Conservation (phyloP, 30 jellyfish, hydroid and myxozoan species). For the Aurelia sp. region DNA sequence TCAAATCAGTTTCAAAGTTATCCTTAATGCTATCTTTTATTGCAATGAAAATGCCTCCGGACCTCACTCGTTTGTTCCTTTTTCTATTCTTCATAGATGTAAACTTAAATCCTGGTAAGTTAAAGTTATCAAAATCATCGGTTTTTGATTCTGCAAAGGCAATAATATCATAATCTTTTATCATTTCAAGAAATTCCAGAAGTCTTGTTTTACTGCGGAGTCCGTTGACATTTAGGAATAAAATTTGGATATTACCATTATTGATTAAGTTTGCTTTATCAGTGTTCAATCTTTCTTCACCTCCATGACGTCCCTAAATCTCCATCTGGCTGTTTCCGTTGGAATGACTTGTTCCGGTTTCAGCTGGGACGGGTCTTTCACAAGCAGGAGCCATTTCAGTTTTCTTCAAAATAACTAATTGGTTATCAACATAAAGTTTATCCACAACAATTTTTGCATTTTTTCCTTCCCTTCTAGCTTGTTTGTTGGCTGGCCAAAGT, state of each 20-base stretch:
- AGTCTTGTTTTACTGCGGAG: neutral
- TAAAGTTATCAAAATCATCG: constrained; percentile 30
- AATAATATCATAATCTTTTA: neutral
- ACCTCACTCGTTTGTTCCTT: neutral
- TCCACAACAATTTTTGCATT: neutral
- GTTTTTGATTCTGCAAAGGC: constrained; percentile 24
- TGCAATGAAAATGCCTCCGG: constrained; percentile 23
- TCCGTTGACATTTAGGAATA: constrained; percentile 6
- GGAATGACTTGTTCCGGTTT: neutral
- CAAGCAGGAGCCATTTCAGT: neutral
- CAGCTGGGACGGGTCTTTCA: neutral
- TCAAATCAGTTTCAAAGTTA: neutral
- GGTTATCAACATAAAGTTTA: constrained; percentile 1
- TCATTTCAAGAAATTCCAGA: constrained; percentile 9
- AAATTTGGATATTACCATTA: neutral
- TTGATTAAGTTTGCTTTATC: neutral
- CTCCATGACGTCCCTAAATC: constrained; percentile 12
- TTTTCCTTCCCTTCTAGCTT: neutral
- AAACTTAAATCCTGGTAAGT: constrained; percentile 15
- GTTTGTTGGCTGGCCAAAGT: constrained; percentile 4
- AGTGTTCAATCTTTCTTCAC: neutral
- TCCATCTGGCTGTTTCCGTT: neutral
- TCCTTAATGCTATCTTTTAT: neutral
- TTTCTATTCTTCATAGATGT: neutral
- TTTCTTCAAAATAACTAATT: neutral